Percentiles rank a stretch among this genome's conserved stretches.
These are phyloP conservation scores for Luperina nickerlii DNA, from an alignment of 2,888 invertebrate genomes.

Conservation along the genomic window DNA sequence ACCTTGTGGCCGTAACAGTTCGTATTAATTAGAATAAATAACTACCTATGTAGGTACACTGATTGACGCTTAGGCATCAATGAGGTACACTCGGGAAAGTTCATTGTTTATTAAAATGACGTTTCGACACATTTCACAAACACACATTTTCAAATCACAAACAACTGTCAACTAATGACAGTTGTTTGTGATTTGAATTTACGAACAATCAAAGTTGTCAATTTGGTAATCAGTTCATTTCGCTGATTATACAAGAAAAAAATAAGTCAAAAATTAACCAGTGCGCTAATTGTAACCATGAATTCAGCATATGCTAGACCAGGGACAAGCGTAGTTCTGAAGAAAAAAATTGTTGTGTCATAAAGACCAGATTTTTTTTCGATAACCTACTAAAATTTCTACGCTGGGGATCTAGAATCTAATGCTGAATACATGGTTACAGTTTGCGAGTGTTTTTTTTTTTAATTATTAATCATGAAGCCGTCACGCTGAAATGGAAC, in stretches of 20 bases:
- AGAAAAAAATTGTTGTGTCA: neutral
- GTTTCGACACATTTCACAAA: neutral
- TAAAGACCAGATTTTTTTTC: neutral
- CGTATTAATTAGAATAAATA: constrained; percentile 27
- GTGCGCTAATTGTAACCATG: too few relatives aligned
- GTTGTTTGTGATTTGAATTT: neutral
- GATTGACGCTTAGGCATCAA: neutral
- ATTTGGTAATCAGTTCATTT: neutral
- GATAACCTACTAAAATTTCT: too few relatives aligned
- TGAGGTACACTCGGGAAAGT: neutral
- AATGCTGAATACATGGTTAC: neutral
- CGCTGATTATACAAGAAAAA: too few relatives aligned
- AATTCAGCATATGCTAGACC: too few relatives aligned
- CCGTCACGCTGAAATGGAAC: too few relatives aligned
- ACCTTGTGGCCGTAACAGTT: constrained; percentile 13
- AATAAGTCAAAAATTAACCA: too few relatives aligned
- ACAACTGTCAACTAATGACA: neutral
- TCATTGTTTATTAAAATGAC: neutral
- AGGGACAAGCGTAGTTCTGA: neutral
- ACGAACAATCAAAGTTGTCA: neutral
- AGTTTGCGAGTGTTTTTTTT: too few relatives aligned
- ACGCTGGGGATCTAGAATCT: too few relatives aligned
- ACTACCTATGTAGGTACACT: neutral
- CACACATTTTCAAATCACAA: too few relatives aligned
- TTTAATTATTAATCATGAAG: too few relatives aligned